These are phyloP conservation scores for Lumbricus terrestris DNA, from an alignment of 2,888 invertebrate genomes.

Conservation along the genomic window DNA sequence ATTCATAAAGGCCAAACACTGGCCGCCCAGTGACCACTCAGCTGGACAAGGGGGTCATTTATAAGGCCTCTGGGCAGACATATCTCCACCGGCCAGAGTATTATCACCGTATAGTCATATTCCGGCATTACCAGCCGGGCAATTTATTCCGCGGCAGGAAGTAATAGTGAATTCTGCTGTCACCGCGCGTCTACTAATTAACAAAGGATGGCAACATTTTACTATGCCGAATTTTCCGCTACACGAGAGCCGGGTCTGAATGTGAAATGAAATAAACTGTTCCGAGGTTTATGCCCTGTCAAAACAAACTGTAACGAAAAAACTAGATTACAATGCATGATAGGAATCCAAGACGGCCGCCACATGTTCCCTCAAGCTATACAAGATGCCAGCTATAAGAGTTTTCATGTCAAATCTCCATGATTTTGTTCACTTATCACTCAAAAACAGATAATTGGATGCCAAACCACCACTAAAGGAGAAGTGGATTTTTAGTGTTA, in stretches of 20 bases:
- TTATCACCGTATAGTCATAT: neutral
- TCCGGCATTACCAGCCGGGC: neutral
- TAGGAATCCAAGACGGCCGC: neutral
- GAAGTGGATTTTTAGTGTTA: neutral
- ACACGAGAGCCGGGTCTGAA: slow-evolving; percentile 3
- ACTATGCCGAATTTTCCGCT: neutral
- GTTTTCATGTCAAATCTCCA: neutral
- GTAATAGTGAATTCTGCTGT: slow-evolving; percentile 3
- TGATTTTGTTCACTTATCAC: neutral
- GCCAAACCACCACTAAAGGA: neutral
- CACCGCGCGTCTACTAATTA: slow-evolving; percentile 3
- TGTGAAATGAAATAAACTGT: slow-evolving; percentile 3
- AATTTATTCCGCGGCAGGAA: neutral
- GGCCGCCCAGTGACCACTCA: slow-evolving; percentile 11
- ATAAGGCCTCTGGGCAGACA: slow-evolving; percentile 15
- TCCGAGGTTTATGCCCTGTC: neutral
- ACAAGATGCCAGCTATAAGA: neutral
- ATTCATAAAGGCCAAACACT: slow-evolving; percentile 13
- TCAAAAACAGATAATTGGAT: neutral
- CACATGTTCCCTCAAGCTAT: neutral
- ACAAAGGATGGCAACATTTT: slow-evolving; percentile 3
- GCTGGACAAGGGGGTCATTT: slow-evolving; percentile 13
- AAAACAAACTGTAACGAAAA: neutral
- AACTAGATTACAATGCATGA: neutral
- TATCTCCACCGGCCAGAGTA: slow-evolving; percentile 10